A percentile compares a stretch with the other conserved stretches of the same genome.
Conservation (phyloP, 2,797 vertebrate species). For the Girardinus metallicus region DNA sequence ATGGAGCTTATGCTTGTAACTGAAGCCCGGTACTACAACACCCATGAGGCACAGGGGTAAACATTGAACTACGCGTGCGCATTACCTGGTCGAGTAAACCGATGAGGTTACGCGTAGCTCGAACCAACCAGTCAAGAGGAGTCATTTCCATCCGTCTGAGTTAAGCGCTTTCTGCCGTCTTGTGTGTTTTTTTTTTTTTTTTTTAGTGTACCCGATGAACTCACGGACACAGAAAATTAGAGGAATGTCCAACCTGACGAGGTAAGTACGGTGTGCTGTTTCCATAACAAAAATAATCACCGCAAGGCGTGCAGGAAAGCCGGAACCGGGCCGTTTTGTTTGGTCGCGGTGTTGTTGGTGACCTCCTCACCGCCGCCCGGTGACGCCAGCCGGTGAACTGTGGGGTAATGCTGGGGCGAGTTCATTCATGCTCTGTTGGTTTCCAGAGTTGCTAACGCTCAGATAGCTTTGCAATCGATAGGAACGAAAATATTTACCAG, state of each 20-base stretch:
- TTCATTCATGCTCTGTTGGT: not conserved
- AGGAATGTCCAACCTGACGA: conserved; percentile 52
- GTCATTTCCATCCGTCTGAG: conserved; percentile 27
- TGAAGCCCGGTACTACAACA: conserved; percentile 28
- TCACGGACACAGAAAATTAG: conserved; percentile 12
- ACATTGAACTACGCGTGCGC: conserved; percentile 70
- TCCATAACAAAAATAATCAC: not conserved
- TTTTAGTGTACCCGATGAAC: conserved; percentile 32
- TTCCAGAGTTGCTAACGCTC: not conserved
- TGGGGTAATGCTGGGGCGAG: conserved; percentile 3
- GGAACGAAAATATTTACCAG: not conserved
- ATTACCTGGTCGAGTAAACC: conserved; percentile 55
- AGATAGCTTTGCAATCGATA: not conserved
- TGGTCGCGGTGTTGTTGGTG: conserved; percentile 31
- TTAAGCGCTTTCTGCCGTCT: not conserved
- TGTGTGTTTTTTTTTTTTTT: not conserved
- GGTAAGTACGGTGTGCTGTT: conserved; percentile 55
- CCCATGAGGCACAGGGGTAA: conserved; percentile 26
- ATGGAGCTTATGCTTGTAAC: not conserved
- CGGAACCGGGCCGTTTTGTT: conserved; percentile 29
- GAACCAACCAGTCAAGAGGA: conserved; percentile 58
- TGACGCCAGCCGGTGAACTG: conserved; percentile 32
- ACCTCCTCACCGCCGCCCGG: conserved; percentile 50
- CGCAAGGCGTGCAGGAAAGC: not conserved
- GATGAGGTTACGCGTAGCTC: conserved; percentile 84